phyloP scores from a whole-genome alignment of 2,888 invertebrate species.

The Acleris literana region DNA sequence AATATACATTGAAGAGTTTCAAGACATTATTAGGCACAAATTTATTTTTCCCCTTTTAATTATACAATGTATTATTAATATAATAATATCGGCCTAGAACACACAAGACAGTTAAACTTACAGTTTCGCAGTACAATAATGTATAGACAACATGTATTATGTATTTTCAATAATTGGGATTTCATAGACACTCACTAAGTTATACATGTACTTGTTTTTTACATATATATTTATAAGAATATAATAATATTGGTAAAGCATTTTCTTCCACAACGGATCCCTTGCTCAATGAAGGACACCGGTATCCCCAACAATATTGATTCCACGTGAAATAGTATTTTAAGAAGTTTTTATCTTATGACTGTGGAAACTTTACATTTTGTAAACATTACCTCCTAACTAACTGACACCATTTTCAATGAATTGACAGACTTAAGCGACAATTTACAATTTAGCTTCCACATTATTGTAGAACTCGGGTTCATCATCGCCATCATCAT shows the following conservation, averaged over 20 bases:
- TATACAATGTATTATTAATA: slow-evolving; percentile 54
- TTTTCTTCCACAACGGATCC: slow-evolving; percentile 80
- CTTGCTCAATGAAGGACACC: slow-evolving; percentile 72
- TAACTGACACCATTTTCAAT: slow-evolving; percentile 78
- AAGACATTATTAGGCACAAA: slow-evolving; percentile 77
- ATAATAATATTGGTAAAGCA: slow-evolving; percentile 82
- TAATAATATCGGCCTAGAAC: slow-evolving; percentile 64
- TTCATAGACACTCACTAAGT: slow-evolving; percentile 80
- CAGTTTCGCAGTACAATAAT: slow-evolving; percentile 55
- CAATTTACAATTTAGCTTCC: slow-evolving; percentile 55
- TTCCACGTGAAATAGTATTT: slow-evolving; percentile 66
- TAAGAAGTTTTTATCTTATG: slow-evolving; percentile 69
- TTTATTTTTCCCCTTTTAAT: slow-evolving; percentile 58
- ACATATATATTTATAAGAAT: slow-evolving; percentile 84
- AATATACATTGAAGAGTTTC: slow-evolving; percentile 67
- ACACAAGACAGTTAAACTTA: slow-evolving; percentile 68
- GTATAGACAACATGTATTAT: slow-evolving; percentile 69
- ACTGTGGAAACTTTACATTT: slow-evolving; percentile 59
- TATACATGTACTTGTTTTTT: slow-evolving; percentile 75
- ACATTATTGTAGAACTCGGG: slow-evolving; percentile 62
- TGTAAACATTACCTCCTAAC: slow-evolving; percentile 61
- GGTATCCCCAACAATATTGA: slow-evolving; percentile 69
- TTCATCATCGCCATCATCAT: slow-evolving; percentile 19
- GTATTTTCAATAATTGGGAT: slow-evolving; percentile 66
- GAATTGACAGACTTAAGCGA: slow-evolving; percentile 76